Conservation (phyloP, 2,113 vertebrate genomes). For the Pandion haliaetus region DNA sequence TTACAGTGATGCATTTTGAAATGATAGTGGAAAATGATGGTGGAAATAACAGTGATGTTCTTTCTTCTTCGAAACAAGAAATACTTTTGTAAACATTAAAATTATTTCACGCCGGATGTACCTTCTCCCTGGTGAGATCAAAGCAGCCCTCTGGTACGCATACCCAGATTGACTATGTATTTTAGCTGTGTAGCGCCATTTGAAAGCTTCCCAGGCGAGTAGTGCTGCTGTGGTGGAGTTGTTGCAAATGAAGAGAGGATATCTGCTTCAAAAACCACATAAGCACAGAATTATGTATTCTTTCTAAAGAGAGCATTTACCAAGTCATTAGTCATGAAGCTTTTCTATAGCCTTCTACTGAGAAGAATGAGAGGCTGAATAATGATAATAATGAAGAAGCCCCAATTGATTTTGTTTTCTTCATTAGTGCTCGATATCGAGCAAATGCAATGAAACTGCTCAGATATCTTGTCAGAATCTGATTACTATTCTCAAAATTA, state of each 20-base stretch:
- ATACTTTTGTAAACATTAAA: background rate
- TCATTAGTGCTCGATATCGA: background rate
- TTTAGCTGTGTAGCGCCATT: background rate
- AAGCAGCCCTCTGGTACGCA: background rate
- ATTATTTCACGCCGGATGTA: background rate
- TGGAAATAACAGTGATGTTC: background rate
- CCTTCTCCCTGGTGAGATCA: background rate
- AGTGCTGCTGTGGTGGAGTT: background rate
- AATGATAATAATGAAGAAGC: no score
- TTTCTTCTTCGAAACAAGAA: background rate
- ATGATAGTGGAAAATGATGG: background rate
- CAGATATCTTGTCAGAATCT: background rate
- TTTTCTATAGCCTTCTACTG: background rate
- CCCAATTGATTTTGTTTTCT: background rate
- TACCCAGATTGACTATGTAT: background rate
- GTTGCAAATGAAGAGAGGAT: background rate
- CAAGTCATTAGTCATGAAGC: background rate
- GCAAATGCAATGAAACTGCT: background rate
- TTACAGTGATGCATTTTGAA: background rate
- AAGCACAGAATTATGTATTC: background rate
- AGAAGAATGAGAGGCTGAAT: background rate
- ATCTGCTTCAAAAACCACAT: background rate
- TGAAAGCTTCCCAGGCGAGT: background rate
- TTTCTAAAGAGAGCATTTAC: background rate
- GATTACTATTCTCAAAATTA: background rate